Percentiles rank a stretch among this genome's conserved stretches.
These are phyloP conservation scores for Pyrocoelia pectoralis DNA, from an alignment of 2,888 invertebrate species.

Conservation along the genomic window DNA sequence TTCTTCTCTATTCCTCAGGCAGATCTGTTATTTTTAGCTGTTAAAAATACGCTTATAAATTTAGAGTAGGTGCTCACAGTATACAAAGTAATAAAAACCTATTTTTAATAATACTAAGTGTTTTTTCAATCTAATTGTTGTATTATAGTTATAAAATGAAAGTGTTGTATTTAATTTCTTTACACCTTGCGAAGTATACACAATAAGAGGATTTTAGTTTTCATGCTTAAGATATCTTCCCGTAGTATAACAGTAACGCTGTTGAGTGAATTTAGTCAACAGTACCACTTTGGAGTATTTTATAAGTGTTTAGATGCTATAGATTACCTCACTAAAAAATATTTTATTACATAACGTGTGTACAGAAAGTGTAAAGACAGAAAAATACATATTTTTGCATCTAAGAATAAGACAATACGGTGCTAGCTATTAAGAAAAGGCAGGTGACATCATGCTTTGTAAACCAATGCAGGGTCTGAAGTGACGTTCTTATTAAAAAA, in stretches of 20 bases:
- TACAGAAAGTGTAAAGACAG: conserved; percentile 37
- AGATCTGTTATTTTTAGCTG: conserved; percentile 28
- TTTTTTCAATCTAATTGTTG: conserved; percentile 38
- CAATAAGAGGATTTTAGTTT: conserved; percentile 14
- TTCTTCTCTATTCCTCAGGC: conserved; percentile 18
- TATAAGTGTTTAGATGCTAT: conserved; percentile 25
- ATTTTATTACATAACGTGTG: conserved; percentile 39
- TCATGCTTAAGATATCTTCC: conserved; percentile 6
- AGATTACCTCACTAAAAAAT: conserved; percentile 34
- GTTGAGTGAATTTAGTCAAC: too few relatives aligned
- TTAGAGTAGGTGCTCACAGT: conserved; percentile 35
- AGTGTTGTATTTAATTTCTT: conserved; percentile 29
- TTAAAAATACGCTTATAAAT: conserved; percentile 31
- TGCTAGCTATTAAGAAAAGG: conserved; percentile 39
- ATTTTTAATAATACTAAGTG: conserved; percentile 35
- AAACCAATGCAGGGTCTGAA: conserved; percentile 39
- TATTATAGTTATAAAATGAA: conserved; percentile 20
- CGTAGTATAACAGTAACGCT: neutral
- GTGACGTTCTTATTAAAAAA: conserved; percentile 29
- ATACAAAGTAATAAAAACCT: conserved; percentile 29
- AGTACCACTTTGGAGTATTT: too few relatives aligned
- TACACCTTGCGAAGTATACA: conserved; percentile 20
- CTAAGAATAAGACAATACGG: conserved; percentile 41
- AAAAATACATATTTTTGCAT: conserved; percentile 38
- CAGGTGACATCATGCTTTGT: conserved; percentile 37